A percentile compares a stretch with the other conserved stretches of the same genome.
These are phyloP conservation scores for Hipparchia sbordonii DNA, from an alignment of 2,888 invertebrate genomes.

Conservation along the genomic window DNA sequence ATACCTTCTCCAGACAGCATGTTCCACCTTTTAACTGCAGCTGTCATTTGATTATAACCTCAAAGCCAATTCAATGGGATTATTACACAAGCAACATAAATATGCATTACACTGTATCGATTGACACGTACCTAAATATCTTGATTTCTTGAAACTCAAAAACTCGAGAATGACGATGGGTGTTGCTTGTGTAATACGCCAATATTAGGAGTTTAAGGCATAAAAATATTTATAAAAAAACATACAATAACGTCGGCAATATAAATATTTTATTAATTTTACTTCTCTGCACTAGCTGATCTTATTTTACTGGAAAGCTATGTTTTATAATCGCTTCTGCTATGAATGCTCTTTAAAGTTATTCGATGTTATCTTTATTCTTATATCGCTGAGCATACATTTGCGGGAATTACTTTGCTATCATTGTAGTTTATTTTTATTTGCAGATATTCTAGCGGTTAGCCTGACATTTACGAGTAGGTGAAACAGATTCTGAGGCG, in stretches of 20 bases:
- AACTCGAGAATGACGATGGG: not conserved
- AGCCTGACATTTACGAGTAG: too few relatives aligned
- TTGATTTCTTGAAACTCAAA: not conserved
- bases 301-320: not conserved
- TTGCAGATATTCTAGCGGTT: not conserved
- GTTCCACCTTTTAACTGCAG: not conserved
- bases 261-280: not conserved
- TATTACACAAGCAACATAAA: not conserved
- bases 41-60: not conserved
- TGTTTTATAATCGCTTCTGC: constrained; percentile 43
- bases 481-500: too few relatives aligned
- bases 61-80: not conserved
- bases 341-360: constrained; percentile 30
- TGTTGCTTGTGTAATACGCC: not conserved
- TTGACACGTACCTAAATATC: not conserved
- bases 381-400: constrained; percentile 41
- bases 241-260: not conserved
- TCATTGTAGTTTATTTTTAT: not conserved
- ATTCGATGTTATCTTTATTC: constrained; percentile 21
- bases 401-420: not conserved
- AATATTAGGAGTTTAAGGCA: not conserved
- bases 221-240: not conserved
- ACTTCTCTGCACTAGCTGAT: not conserved
- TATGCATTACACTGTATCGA: not conserved
- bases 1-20: not conserved